Evolutionary conservation across 1,140 invertebrate genomes (phyloP).

Genomic region (Acyrthosiphon pisum): DNA sequence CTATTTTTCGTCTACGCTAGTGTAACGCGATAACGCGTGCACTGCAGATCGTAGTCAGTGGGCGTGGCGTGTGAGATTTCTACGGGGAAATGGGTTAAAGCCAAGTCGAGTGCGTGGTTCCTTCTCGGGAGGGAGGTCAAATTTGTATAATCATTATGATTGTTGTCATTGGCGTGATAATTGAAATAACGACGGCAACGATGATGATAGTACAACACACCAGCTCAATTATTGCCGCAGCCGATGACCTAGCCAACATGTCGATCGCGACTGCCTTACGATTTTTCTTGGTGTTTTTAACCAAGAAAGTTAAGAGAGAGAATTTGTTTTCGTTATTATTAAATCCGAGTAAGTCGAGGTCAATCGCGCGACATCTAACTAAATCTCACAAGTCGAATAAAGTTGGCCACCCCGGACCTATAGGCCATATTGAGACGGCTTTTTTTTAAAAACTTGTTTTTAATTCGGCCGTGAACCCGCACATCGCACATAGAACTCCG

Average conservation of each 20-base stretch:
- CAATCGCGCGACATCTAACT: too few species aligned
- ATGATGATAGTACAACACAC: not conserved
- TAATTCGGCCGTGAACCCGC: not conserved
- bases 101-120: not conserved
- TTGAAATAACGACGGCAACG: not conserved
- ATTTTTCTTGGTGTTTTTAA: too few species aligned
- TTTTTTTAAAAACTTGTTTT: not conserved
- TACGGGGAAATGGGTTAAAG: not conserved
- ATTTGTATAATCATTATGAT: not conserved
- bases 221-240: not conserved
- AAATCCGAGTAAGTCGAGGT: too few species aligned
- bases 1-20: conserved; percentile 25
- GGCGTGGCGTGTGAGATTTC: not conserved
- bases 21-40: conserved; percentile 28
- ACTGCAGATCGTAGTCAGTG: not conserved
- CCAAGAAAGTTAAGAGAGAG: too few species aligned
- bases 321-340: too few species aligned
- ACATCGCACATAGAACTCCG: not conserved
- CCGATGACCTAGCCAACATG: not conserved
- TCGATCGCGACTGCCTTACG: too few species aligned
- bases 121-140: not conserved
- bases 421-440: not conserved
- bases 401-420: not conserved
- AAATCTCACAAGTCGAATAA: too few species aligned
- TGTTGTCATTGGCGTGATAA: not conserved